Base-by-base conservation (phyloP, 2,797 vertebrate genomes). In the Labroides dimidiatus region DNA sequence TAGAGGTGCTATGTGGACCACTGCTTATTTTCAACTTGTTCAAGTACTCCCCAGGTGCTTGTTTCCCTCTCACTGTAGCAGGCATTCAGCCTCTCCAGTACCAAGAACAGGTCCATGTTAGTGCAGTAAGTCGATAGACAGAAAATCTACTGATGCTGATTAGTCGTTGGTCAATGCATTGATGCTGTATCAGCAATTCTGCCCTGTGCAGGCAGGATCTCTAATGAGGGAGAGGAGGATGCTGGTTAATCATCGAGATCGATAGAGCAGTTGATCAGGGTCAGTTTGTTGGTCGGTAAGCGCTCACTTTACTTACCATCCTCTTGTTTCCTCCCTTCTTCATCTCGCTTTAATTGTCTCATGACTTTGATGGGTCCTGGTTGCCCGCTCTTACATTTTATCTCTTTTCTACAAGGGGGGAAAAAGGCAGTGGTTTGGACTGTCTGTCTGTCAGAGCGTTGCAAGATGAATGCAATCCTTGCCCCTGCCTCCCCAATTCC, bases 391-490 rank as follows among this genome's bases (percentile, higher is more conserved):
- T 60, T 64, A 51, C 37, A 27, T 79, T 78, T 75, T 51, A 33
- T 62, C 21, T 19, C 66, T 50, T 55, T 66, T 48, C 36, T 19
- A 54, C 44, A 14, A 39, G 19, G 19, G 45, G 45, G 20, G 21
- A 61, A 77, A 53, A 52, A 42, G 41, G 65, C 44, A 57, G 42
- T 6, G 42, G 57, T 23, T 48, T 48, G 64, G 60, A 65, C 69
- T 60, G 69, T 75, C 30, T 33, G 30, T 33, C 73, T 81, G 66
- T 87, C 59, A 76, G 66, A 70, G 69, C 41, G 37, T 20, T 69
- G 64, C 39, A 60, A 87, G 72, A 90, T 77, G 72, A 87, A 85
- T 72, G 76, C 76, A 75, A 75, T 82, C 76, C 57, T 82, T 75
- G 71, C 69, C 78, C 37, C 50, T 64, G 58, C 42, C 20, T 54